Conservation (phyloP, 2,113 vertebrate species). For the Tapirus terrestris region DNA sequence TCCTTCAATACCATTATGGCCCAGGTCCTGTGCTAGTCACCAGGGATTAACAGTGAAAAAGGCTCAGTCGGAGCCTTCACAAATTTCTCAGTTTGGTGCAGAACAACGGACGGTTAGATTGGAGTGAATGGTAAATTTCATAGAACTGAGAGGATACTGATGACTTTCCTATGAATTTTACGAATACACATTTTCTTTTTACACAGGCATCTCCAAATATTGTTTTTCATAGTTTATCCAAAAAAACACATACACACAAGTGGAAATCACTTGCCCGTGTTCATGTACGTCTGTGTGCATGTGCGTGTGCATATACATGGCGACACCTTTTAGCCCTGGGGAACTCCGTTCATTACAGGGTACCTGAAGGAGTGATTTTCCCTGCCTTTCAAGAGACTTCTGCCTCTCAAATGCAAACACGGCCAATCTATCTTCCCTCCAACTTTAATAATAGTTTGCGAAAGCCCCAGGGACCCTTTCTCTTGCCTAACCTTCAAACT, state of each 20-base stretch:
- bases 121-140: not conserved
- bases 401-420: not conserved
- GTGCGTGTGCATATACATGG: fast-evolving
- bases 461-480: not conserved
- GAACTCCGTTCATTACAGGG: not conserved
- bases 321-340: fast-evolving
- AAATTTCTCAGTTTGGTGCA: too few relatives aligned
- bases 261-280: not conserved
- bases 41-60: not conserved
- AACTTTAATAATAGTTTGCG: not conserved
- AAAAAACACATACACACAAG: not conserved
- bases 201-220: not conserved
- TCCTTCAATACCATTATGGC: fast-evolving
- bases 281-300: fast-evolving
- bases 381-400: constrained; percentile 8
- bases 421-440: not conserved
- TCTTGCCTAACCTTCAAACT: not conserved
- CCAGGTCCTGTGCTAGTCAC: too few relatives aligned
- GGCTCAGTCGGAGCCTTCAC: too few relatives aligned
- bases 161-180: not conserved
- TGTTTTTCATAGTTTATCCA: not conserved
- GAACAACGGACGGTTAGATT: too few relatives aligned
- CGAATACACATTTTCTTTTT: not conserved
- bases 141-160: too few relatives aligned
- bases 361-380: not conserved